These are phyloP conservation scores for Athalia cordata DNA, from an alignment of 2,888 invertebrate species.

Conservation along the genomic window DNA sequence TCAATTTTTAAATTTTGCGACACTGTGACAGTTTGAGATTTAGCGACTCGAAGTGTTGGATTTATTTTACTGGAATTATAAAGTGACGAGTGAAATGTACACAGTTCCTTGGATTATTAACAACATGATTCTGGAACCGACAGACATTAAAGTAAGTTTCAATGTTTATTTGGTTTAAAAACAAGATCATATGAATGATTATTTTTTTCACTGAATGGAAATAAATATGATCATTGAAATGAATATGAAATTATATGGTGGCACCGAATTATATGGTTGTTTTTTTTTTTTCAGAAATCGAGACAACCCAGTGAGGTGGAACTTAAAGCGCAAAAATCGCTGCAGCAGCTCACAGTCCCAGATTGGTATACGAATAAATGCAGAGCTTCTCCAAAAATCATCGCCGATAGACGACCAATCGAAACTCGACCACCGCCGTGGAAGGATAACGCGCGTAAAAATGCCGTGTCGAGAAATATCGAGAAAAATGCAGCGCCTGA, in stretches of 20 bases:
- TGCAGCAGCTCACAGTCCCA: slow-evolving; percentile 58
- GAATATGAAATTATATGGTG: neutral
- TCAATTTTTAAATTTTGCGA: too few relatives aligned
- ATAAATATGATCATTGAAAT: too few relatives aligned
- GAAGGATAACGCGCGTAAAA: slow-evolving; percentile 49
- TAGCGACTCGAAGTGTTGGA: too few relatives aligned
- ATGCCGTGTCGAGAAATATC: neutral
- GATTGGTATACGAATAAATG: slow-evolving; percentile 62
- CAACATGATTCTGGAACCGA: slow-evolving; percentile 20
- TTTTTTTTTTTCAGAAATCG: slow-evolving; percentile 4
- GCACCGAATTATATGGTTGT: neutral
- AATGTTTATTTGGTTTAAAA: neutral
- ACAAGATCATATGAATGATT: neutral
- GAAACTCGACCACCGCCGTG: slow-evolving; percentile 58
- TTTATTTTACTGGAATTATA: neutral
- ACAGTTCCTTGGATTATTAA: slow-evolving; percentile 26
- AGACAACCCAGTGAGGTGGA: slow-evolving; percentile 59
- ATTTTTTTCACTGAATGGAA: neutral
- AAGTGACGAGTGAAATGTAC: slow-evolving; percentile 1
- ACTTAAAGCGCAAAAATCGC: slow-evolving; percentile 57
- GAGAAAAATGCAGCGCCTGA: neutral
- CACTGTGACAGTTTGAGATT: too few relatives aligned
- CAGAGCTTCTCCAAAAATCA: slow-evolving; percentile 57
- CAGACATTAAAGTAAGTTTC: neutral
- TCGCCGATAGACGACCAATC: slow-evolving; percentile 55